Evolutionary conservation across 30 jellyfish, hydroid and myxozoan species (phyloP).

Genomic region (Cassiopea xamachana): DNA sequence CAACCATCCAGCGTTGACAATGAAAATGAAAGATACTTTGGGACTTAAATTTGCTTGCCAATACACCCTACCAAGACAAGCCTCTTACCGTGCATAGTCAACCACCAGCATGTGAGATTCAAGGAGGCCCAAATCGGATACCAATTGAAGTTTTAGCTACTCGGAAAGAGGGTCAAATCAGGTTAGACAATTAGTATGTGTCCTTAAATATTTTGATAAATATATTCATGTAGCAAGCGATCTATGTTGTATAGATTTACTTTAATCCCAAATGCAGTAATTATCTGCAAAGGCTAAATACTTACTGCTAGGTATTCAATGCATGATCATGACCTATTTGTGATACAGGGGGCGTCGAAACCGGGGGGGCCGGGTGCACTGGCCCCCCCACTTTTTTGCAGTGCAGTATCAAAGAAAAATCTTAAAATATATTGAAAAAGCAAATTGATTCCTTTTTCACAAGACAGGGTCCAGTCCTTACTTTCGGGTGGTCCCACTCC

Average conservation of each 20-base stretch:
- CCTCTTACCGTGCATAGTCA: slow-evolving; percentile 44
- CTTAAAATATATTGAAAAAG: too few relatives aligned
- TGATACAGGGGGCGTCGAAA: too few relatives aligned
- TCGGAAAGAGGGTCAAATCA: slow-evolving; percentile 48
- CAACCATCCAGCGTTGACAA: slow-evolving; percentile 1
- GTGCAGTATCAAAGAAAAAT: too few relatives aligned
- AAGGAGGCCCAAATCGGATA: slow-evolving; percentile 46
- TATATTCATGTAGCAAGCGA: neutral
- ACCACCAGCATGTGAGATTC: slow-evolving; percentile 31
- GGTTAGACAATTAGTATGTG: slow-evolving; percentile 45
- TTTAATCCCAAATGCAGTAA: neutral
- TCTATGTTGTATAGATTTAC: neutral
- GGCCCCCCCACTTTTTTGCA: too few relatives aligned
- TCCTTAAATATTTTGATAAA: neutral
- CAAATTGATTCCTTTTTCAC: too few relatives aligned
- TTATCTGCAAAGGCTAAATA: neutral
- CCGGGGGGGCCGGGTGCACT: too few relatives aligned
- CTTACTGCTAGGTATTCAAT: neutral
- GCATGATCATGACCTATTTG: neutral
- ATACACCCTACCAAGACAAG: slow-evolving; percentile 53
- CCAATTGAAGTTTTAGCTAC: slow-evolving; percentile 58
- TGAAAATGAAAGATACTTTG: slow-evolving; percentile 44
- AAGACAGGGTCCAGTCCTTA: too few relatives aligned
- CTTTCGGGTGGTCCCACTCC: too few relatives aligned
- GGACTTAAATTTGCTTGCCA: slow-evolving; percentile 7